Evolutionary conservation across 2,888 invertebrate genomes (phyloP).

Genomic region (Amphipyra tragopoginis): DNA sequence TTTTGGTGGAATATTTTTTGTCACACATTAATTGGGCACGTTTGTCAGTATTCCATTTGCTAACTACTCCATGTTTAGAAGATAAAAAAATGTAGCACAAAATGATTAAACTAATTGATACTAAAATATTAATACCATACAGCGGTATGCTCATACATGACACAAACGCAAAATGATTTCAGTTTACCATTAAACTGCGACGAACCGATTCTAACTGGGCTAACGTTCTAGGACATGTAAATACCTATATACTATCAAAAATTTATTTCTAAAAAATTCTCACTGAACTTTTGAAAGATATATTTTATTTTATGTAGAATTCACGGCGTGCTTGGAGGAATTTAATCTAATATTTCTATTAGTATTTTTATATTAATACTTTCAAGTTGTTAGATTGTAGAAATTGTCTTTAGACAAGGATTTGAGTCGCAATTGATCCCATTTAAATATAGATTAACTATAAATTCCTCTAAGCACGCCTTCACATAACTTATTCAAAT

Average conservation of each 20-base stretch:
- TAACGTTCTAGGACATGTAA: conserved; percentile 44
- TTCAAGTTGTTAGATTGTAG: conserved; percentile 7
- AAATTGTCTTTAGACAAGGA: conserved; percentile 11
- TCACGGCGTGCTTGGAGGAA: conserved; percentile 7
- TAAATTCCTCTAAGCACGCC: conserved; percentile 21
- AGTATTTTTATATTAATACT: conserved; percentile 19
- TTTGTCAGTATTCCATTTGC: too few relatives aligned
- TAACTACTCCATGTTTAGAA: neutral
- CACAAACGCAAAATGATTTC: conserved; percentile 27
- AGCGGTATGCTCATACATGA: conserved; percentile 10
- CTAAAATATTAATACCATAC: conserved; percentile 30
- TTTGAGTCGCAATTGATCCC: conserved; percentile 40
- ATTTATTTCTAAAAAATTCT: conserved; percentile 51
- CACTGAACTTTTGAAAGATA: conserved; percentile 49
- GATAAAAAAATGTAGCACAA: too few relatives aligned
- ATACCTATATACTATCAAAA: conserved; percentile 53
- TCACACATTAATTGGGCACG: too few relatives aligned
- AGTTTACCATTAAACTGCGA: conserved; percentile 26
- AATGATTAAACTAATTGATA: neutral
- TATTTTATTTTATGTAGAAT: conserved; percentile 19
- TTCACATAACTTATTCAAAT: conserved; percentile 23
- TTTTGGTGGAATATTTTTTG: too few relatives aligned
- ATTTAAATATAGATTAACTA: conserved; percentile 1
- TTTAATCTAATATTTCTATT: conserved; percentile 12
- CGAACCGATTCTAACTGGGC: conserved; percentile 23